Conservation (phyloP, 2,113 vertebrate species). For the Lasiurus borealis region DNA sequence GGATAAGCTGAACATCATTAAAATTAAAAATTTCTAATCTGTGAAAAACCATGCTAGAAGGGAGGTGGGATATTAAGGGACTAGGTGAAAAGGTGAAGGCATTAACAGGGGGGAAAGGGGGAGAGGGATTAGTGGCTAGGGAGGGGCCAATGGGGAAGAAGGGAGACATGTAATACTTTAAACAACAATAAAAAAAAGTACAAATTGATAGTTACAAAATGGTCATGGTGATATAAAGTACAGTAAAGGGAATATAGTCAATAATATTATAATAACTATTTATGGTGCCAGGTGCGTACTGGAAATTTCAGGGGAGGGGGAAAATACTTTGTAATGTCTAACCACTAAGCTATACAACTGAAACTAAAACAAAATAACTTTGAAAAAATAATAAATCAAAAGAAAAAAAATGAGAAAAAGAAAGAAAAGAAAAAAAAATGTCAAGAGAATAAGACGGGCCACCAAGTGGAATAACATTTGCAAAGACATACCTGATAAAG, state of each 20-base stretch:
- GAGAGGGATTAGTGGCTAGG: no score
- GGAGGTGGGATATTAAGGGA: not conserved
- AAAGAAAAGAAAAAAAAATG: not conserved
- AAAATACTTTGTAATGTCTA: not conserved
- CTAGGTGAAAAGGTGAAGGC: not conserved
- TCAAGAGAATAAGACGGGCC: not conserved
- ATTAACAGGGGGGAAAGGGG: not conserved
- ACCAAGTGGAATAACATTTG: no score
- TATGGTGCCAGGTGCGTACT: not conserved
- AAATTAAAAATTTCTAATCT: slow-evolving; percentile 10
- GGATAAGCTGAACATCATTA: not conserved
- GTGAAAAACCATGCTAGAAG: not conserved
- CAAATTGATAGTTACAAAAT: not conserved
- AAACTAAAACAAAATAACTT: not conserved
- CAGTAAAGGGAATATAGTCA: not conserved
- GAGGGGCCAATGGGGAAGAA: no score
- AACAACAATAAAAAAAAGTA: not conserved
- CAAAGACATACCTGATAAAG: no score
- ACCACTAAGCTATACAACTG: not conserved
- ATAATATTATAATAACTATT: not conserved
- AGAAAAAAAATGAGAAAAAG: not conserved
- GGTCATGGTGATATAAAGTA: not conserved
- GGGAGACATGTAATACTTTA: no score
- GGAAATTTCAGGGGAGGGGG: not conserved
- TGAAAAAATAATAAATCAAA: not conserved